Conservation (phyloP, 2,113 vertebrate genomes). For the Pollachius pollachius region DNA sequence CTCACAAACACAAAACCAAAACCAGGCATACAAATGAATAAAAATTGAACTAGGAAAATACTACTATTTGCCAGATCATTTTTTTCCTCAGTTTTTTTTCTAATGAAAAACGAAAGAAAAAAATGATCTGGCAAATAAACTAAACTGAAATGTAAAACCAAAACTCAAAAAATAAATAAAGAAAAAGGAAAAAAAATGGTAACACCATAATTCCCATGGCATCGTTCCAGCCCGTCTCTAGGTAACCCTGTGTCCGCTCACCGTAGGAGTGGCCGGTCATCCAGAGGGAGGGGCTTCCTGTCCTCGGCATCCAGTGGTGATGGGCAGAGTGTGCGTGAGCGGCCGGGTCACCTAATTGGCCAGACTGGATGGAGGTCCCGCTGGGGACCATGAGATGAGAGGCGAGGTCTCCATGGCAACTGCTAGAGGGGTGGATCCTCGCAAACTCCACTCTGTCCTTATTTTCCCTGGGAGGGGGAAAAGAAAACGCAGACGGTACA, state of each 20-base stretch:
- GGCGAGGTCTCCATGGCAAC: constrained; percentile 88
- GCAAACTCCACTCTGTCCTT: constrained; percentile 92
- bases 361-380: constrained; percentile 82
- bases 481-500: background rate
- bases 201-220: too few species aligned
- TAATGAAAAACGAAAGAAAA: too few species aligned
- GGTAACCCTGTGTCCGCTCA: constrained; percentile 22
- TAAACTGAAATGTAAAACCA: too few species aligned
- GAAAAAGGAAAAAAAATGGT: too few species aligned
- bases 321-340: constrained; percentile 84
- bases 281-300: constrained; percentile 94
- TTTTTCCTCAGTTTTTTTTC: too few species aligned
- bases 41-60: too few species aligned
- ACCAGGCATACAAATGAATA: too few species aligned
- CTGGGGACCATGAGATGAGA: constrained; percentile 89
- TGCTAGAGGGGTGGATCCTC: constrained; percentile 85
- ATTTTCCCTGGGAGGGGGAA: constrained; percentile 80
- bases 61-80: too few species aligned
- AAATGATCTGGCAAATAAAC: too few species aligned
- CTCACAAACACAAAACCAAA: too few species aligned
- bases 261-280: constrained; percentile 96
- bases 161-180: too few species aligned
- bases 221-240: too few species aligned
- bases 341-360: constrained; percentile 84
- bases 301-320: constrained; percentile 92